Evolutionary conservation across 2,888 invertebrate genomes (phyloP), one percentile per base, ranked within the genome.

Genomic region (Drosophila meridiana): DNA sequence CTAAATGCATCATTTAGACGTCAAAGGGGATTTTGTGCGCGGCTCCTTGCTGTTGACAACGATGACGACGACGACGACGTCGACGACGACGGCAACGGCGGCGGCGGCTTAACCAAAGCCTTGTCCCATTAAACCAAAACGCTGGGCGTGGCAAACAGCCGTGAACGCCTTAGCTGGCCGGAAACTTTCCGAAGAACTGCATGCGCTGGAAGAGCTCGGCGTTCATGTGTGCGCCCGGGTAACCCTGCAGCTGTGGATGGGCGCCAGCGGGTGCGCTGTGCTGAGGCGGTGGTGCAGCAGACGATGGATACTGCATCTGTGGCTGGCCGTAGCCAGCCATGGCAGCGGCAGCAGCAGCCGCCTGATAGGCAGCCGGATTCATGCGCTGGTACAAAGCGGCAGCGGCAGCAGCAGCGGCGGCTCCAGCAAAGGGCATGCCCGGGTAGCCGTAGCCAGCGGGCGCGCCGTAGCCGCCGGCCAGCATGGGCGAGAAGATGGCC

Each of bases 121-220:
- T 74, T 74, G 89, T 86, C 82, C 89, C 87, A 78, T 73, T 68
- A 55, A 87, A 87, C 82, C 89, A 88, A 85, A 90, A 83, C 83
- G 74, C 89, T 86, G 83, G 83, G 89, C 90, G 82, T 84, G 70
- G 69, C 74, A 42, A 30, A 45, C 28, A 40, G 34, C n/a, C 32
- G 36, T 30, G 5, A 14, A 11, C 64, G 40, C 40, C 48, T 78
- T 92, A 92, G 77, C 91, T 92, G 64, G 85, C 79, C 58, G 90
- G 89, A 61, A 91, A 92, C 67, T 92, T 92, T 73, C 90, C 90
- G 68, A 92, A 91, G 71, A 93, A 92, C 70, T 93, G 93, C 92
- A 93, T 93, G 72, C 93, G 92, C 68, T 94, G 94, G 62, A 94
- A 93, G 1, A 93, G 30, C 87, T 92, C 94, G 14, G 92, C 71